Percentiles rank a stretch among this genome's conserved stretches.
phyloP scores from a whole-genome alignment of 2,797 vertebrate species.

The Pteropus rufus region DNA sequence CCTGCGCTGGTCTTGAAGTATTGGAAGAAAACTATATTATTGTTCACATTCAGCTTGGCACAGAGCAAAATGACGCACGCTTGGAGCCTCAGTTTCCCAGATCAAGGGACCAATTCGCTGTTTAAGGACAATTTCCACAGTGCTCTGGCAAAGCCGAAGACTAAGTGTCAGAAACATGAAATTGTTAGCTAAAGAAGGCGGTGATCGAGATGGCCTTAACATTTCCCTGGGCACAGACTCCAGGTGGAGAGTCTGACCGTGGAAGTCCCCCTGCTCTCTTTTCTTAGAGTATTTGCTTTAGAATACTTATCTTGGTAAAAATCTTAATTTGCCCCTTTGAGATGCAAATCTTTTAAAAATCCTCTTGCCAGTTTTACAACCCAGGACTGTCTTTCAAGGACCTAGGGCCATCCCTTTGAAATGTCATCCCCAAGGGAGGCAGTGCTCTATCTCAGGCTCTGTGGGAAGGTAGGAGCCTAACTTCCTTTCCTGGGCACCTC shows the following conservation, averaged over 20 bases:
- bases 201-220: neutral
- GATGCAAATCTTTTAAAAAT: neutral
- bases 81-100: neutral
- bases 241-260: neutral
- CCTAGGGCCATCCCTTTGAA: neutral
- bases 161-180: neutral
- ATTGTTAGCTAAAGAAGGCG: neutral
- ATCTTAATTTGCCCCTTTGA: neutral
- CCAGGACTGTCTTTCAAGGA: neutral
- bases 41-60: neutral
- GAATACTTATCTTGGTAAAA: neutral
- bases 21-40: neutral
- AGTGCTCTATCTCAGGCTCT: neutral
- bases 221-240: neutral
- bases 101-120: neutral
- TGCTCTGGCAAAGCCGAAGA: neutral
- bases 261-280: neutral
- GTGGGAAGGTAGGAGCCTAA: neutral
- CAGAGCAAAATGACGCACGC: neutral
- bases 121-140: neutral
- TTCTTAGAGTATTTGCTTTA: neutral
- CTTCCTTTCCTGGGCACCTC: neutral
- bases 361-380: neutral
- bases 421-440: neutral
- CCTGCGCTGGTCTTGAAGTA: slow-evolving; percentile 67